Percentiles rank a stretch among this genome's conserved stretches.
Conservation (phyloP, 2,888 invertebrate genomes). For the Gnatocerus cornutus region DNA sequence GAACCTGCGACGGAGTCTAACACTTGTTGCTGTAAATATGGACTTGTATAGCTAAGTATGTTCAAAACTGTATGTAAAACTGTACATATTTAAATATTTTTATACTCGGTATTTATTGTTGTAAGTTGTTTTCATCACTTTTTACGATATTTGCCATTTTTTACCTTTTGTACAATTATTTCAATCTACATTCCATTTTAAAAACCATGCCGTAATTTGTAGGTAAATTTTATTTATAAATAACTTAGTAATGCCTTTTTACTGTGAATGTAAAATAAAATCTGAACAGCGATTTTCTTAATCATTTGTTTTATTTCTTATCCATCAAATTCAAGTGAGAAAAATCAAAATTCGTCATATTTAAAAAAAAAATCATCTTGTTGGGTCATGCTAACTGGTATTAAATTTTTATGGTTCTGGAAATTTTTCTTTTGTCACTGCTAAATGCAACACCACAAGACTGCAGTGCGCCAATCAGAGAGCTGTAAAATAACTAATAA, state of each 20-base stretch:
- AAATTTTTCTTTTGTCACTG: no score
- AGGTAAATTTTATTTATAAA: slow-evolving; percentile 50
- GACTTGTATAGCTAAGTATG: slow-evolving; percentile 66
- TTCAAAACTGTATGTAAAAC: slow-evolving; percentile 61
- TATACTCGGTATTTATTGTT: slow-evolving; percentile 65
- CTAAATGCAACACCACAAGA: no score
- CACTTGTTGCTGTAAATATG: slow-evolving; percentile 64
- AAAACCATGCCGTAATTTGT: slow-evolving; percentile 39
- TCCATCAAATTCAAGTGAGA: not conserved
- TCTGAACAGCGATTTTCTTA: slow-evolving; percentile 46
- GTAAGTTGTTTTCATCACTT: slow-evolving; percentile 50
- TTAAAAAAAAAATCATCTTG: no score
- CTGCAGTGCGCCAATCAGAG: no score
- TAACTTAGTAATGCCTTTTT: slow-evolving; percentile 55
- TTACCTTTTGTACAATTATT: slow-evolving; percentile 38
- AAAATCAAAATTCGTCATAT: no score
- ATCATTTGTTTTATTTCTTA: slow-evolving; percentile 47
- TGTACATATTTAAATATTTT: slow-evolving; percentile 65
- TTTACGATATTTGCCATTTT: slow-evolving; percentile 54
- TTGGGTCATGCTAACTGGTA: no score
- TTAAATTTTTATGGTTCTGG: no score
- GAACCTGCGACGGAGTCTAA: slow-evolving; percentile 62
- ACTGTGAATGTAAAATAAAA: slow-evolving; percentile 54
- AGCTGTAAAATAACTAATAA: not conserved
- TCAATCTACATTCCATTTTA: slow-evolving; percentile 38